Conservation (phyloP, 2,888 invertebrate genomes). For the Amphipyra berbera region DNA sequence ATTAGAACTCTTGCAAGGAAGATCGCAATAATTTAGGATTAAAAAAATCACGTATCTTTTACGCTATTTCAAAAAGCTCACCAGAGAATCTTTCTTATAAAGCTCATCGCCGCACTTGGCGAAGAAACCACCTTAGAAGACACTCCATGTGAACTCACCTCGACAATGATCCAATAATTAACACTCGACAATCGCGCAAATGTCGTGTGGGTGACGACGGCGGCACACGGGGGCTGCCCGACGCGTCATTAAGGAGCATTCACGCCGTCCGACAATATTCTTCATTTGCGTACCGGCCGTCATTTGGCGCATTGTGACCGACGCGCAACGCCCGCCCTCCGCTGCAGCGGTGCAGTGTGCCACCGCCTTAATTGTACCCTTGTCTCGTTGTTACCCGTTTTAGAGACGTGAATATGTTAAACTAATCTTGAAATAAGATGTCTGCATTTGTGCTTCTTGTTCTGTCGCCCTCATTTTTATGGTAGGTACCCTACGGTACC, state of each 20-base stretch:
- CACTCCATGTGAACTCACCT: slow-evolving; percentile 44
- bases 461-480: slow-evolving; percentile 6
- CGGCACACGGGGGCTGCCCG: slow-evolving; percentile 71
- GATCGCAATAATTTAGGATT: too few species aligned
- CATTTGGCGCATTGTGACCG: slow-evolving; percentile 88
- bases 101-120: slow-evolving; percentile 8
- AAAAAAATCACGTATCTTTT: too few species aligned
- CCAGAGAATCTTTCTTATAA: too few species aligned
- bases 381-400: slow-evolving; percentile 74
- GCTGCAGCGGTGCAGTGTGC: slow-evolving; percentile 80
- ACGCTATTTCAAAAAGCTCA: too few species aligned
- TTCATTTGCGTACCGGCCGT: slow-evolving; percentile 86
- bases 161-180: slow-evolving; percentile 82
- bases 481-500: background rate
- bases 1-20: too few species aligned
- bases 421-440: slow-evolving; percentile 61
- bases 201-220: slow-evolving; percentile 75
- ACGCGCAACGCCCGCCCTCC: slow-evolving; percentile 73
- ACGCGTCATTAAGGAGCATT: slow-evolving; percentile 88
- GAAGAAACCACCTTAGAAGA: slow-evolving; percentile 35
- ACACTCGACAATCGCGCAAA: slow-evolving; percentile 83
- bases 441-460: slow-evolving; percentile 40
- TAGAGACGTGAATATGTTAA: slow-evolving; percentile 57
- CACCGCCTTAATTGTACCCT: slow-evolving; percentile 86
- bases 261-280: slow-evolving; percentile 89